Conservation (phyloP, 2,797 vertebrate species). For the Pangasius mekongensis region DNA sequence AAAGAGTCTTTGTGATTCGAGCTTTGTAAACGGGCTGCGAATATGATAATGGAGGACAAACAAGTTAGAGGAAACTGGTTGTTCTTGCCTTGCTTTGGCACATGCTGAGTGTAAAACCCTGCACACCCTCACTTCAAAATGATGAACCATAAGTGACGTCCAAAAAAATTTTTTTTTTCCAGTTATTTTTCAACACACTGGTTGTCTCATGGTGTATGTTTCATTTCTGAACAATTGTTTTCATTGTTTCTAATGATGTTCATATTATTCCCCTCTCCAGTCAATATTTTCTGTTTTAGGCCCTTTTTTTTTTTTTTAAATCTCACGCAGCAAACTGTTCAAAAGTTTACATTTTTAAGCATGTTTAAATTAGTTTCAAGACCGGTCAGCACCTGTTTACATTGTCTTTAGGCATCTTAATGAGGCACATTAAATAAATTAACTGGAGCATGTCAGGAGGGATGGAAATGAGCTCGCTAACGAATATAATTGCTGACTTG, state of each 20-base stretch:
- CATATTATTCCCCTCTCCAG: background rate
- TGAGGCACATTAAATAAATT: background rate
- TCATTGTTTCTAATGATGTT: background rate
- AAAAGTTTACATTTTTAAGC: background rate
- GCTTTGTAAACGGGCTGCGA: background rate
- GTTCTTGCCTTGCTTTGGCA: background rate
- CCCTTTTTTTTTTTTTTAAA: background rate
- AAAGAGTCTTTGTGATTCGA: background rate
- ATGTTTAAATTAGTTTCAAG: background rate
- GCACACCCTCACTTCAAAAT: background rate
- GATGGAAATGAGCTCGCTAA: background rate
- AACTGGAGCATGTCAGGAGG: background rate
- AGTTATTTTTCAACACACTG: background rate
- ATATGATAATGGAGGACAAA: constrained; percentile 34
- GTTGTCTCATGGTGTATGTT: background rate
- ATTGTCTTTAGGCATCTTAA: background rate
- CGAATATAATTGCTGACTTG: background rate
- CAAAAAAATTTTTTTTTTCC: no score
- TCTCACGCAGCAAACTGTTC: background rate
- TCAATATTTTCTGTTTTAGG: background rate
- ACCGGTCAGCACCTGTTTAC: background rate
- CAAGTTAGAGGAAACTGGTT: constrained; percentile 1
- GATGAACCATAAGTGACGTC: background rate
- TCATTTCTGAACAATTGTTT: background rate
- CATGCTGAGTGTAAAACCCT: background rate